Evolutionary conservation across 2,113 vertebrate species (phyloP).

Genomic region (Amblyopsis rosae): DNA sequence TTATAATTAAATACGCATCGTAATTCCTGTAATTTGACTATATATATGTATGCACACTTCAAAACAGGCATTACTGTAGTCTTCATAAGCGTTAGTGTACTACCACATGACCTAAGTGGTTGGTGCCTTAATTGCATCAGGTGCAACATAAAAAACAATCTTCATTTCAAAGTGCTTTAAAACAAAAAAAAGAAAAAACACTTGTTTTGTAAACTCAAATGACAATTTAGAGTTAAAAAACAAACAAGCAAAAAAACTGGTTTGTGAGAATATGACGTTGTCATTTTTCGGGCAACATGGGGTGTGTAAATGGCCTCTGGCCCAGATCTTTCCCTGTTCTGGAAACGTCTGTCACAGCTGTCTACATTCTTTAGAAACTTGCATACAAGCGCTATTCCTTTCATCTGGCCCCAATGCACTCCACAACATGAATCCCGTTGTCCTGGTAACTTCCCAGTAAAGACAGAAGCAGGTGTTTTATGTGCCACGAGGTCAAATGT

Average conservation of each 20-base stretch:
- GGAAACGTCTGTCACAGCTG: not conserved
- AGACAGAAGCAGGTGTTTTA: not conserved
- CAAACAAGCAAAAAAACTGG: conserved; percentile 22
- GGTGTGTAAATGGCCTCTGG: not conserved
- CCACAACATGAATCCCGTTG: not conserved
- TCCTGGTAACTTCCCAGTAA: conserved; percentile 1
- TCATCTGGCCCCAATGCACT: not conserved
- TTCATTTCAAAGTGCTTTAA: conserved; percentile 45
- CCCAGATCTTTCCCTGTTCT: conserved; percentile 8
- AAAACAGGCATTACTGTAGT: not conserved
- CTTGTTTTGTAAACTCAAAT: not conserved
- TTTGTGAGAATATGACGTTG: too few species aligned
- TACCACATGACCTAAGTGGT: too few species aligned
- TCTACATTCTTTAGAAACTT: not conserved
- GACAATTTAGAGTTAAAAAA: conserved; percentile 2
- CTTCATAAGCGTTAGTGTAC: not conserved
- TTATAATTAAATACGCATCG: too few species aligned
- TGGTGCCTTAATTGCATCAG: not conserved
- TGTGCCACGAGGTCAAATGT: conserved; percentile 12
- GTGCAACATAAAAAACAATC: conserved; percentile 15
- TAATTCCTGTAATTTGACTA: too few species aligned
- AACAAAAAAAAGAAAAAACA: conserved; percentile 14
- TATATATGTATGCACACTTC: not conserved
- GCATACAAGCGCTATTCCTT: not conserved
- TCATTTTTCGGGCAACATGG: too few species aligned